Evolutionary conservation across 2,888 invertebrate genomes (phyloP).

Genomic region (Drosophila nigritarsus): DNA sequence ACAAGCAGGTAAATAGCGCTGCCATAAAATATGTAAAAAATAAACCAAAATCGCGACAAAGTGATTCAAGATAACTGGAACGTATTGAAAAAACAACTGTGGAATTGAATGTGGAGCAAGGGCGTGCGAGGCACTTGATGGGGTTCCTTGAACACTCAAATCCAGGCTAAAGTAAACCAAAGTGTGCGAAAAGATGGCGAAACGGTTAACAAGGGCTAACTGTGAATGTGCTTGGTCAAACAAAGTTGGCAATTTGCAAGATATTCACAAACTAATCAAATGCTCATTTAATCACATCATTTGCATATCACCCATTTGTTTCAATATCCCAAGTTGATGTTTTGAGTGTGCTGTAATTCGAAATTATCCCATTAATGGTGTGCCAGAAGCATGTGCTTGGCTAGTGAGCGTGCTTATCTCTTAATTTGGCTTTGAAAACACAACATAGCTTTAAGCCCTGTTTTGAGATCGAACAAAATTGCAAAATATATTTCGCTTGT

Average conservation of each 20-base stretch:
- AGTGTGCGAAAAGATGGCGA: neutral
- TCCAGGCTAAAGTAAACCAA: neutral
- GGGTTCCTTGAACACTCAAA: neutral
- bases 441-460: neutral
- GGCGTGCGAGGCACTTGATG: neutral
- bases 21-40: conserved; percentile 54
- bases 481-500: neutral
- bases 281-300: conserved; percentile 1
- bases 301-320: neutral
- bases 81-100: neutral
- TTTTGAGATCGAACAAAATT: neutral
- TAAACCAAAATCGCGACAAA: conserved; percentile 60
- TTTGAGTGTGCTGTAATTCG: too few species aligned
- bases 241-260: conserved; percentile 14
- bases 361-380: neutral
- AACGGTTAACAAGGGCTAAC: neutral
- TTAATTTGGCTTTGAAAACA: neutral
- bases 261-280: conserved; percentile 14
- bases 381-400: neutral
- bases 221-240: neutral
- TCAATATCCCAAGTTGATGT: neutral
- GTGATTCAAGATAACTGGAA: conserved; percentile 51
- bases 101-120: neutral
- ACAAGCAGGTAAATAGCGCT: conserved; percentile 63
- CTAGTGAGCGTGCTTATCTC: neutral